phyloP scores from a whole-genome alignment of 2,797 vertebrate species.

The Carduelis carduelis region DNA sequence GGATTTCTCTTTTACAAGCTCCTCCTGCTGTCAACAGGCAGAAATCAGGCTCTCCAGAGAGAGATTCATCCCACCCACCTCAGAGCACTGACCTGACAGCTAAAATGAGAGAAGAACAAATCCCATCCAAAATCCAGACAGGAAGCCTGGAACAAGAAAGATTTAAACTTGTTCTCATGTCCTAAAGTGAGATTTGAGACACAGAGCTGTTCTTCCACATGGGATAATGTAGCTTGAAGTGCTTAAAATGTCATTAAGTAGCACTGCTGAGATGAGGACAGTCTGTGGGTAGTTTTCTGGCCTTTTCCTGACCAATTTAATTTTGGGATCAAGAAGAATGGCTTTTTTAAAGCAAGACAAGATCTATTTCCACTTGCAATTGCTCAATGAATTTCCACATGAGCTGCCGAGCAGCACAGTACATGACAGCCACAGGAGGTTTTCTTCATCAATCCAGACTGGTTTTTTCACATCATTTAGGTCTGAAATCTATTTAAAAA shows the following conservation, averaged over 20 bases:
- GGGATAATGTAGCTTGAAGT: slow-evolving; percentile 25
- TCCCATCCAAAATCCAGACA: background rate
- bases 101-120: slow-evolving; percentile 15
- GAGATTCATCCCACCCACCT: slow-evolving; percentile 54
- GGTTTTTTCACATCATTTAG: background rate
- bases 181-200: slow-evolving; percentile 36
- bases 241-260: slow-evolving; percentile 49
- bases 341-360: slow-evolving; percentile 11
- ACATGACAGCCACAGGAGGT: background rate
- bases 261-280: slow-evolving; percentile 26
- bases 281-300: background rate
- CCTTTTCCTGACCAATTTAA: slow-evolving; percentile 13
- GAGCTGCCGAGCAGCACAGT: background rate
- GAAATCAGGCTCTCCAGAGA: slow-evolving; percentile 16
- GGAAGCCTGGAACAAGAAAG: slow-evolving; percentile 19
- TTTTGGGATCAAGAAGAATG: slow-evolving; percentile 39
- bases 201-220: slow-evolving; percentile 11
- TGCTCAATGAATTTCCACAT: background rate
- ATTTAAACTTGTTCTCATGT: slow-evolving; percentile 37
- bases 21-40: slow-evolving; percentile 55
- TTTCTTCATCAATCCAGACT: background rate
- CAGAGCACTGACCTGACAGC: slow-evolving; percentile 25
- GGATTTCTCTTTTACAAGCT: background rate
- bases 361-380: slow-evolving; percentile 16
- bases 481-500: background rate